phyloP scores from a whole-genome alignment of 2,888 invertebrate genomes.

The Andrena marginata region DNA sequence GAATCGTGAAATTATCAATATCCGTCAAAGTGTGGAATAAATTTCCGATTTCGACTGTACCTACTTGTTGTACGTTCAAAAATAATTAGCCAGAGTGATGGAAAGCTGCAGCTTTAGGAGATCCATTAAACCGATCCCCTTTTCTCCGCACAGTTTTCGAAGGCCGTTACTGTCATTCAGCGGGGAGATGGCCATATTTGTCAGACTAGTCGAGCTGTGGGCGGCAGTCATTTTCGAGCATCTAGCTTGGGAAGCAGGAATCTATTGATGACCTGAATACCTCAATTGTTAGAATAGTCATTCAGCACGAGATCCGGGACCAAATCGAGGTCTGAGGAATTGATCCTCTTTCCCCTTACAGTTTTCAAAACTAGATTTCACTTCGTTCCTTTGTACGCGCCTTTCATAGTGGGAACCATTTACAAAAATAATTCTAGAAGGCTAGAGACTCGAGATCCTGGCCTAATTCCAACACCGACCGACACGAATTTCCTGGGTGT shows the following conservation, averaged over 20 bases:
- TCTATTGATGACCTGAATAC: conserved; percentile 13
- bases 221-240: conserved; percentile 20
- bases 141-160: background rate
- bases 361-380: no score
- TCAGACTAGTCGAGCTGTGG: conserved; percentile 5
- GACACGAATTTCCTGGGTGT: no score
- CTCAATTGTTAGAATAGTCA: conserved; percentile 20
- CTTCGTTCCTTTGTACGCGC: no score
- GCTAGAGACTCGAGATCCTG: no score
- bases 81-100: background rate
- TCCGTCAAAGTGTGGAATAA: no score
- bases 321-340: no score
- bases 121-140: background rate
- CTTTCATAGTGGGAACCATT: no score
- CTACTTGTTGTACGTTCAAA: background rate
- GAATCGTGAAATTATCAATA: no score
- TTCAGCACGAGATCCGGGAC: conserved; percentile 17
- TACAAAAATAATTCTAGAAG: no score
- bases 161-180: background rate
- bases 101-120: background rate
- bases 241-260: conserved; percentile 20
- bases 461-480: no score
- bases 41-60: no score
- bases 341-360: no score
- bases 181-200: conserved; percentile 11